Evolutionary conservation across 2,113 vertebrate genomes (phyloP).

Genomic region (Nothobranchius furzeri): DNA sequence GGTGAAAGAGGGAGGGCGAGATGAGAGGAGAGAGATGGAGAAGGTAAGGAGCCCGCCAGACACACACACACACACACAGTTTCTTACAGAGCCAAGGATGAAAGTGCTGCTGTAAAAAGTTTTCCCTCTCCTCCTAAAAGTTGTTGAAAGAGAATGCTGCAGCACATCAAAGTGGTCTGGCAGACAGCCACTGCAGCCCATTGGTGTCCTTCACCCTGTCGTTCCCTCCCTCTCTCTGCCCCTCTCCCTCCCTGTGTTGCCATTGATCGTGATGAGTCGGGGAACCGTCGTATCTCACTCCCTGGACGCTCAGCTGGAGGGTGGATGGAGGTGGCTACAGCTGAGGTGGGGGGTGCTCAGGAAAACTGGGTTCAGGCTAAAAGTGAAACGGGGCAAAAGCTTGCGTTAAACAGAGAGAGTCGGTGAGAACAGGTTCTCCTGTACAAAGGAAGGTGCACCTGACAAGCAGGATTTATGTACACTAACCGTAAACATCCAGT

Average conservation of each 20-base stretch:
- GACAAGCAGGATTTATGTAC: no score
- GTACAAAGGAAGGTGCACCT: no score
- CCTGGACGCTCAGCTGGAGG: slow-evolving; percentile 49
- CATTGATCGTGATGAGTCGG: slow-evolving; percentile 60
- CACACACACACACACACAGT: slow-evolving; percentile 23
- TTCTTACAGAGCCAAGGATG: slow-evolving; percentile 52
- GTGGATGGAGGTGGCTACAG: slow-evolving; percentile 23
- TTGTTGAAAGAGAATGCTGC: slow-evolving; percentile 72
- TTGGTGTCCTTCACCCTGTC: slow-evolving; percentile 72
- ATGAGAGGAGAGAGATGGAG: slow-evolving; percentile 28
- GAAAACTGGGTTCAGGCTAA: no score
- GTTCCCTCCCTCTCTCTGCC: slow-evolving; percentile 11
- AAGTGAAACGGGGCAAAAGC: no score
- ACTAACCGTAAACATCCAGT: no score
- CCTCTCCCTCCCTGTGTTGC: slow-evolving; percentile 24
- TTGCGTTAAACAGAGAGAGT: no score
- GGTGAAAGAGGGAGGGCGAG: slow-evolving; percentile 20
- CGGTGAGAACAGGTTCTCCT: no score
- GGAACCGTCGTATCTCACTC: slow-evolving; percentile 56
- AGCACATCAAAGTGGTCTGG: slow-evolving; percentile 76
- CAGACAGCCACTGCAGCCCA: slow-evolving; percentile 71
- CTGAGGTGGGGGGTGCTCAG: no score
- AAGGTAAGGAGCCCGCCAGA: slow-evolving; percentile 27
- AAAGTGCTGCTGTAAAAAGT: slow-evolving; percentile 71
- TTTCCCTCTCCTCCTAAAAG: slow-evolving; percentile 69